Conservation (phyloP, 2,888 invertebrate genomes). For the Oligia fasciuncula region DNA sequence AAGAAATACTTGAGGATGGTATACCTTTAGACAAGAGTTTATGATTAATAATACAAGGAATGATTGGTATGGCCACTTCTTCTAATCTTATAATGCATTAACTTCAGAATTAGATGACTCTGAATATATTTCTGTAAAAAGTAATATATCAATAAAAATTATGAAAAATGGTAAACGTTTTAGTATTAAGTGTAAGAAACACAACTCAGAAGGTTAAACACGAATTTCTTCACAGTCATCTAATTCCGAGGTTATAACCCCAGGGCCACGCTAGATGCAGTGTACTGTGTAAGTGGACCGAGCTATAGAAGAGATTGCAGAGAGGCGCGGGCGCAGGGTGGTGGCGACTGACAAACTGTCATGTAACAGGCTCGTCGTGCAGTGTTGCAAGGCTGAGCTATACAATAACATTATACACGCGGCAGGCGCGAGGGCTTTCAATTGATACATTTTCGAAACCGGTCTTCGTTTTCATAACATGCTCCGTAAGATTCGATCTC, state of each 20-base stretch:
- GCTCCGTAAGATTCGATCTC: constrained; percentile 73
- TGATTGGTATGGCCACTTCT: not conserved
- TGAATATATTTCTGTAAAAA: not conserved
- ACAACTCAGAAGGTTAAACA: not conserved
- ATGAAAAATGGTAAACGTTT: not conserved
- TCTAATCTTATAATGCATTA: not conserved
- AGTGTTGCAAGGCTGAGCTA: constrained; percentile 80
- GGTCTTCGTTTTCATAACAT: constrained; percentile 87
- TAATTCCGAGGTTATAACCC: not conserved
- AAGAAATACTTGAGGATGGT: constrained; percentile 28
- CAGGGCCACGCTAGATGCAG: constrained; percentile 22
- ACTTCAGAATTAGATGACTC: not conserved
- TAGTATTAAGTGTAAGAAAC: not conserved
- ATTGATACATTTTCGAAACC: constrained; percentile 89
- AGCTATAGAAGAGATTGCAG: constrained; percentile 71
- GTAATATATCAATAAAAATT: too few species aligned
- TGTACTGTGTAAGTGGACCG: constrained; percentile 59
- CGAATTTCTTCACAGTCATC: not conserved
- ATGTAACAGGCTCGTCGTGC: constrained; percentile 77
- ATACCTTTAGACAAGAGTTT: constrained; percentile 7
- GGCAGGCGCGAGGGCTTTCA: constrained; percentile 80
- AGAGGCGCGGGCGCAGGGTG: constrained; percentile 58
- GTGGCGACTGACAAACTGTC: constrained; percentile 74
- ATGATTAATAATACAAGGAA: constrained; percentile 42
- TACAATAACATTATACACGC: constrained; percentile 87